Evolutionary conservation across 2,113 vertebrate species (phyloP).

Genomic region (Coreoperca whiteheadi): DNA sequence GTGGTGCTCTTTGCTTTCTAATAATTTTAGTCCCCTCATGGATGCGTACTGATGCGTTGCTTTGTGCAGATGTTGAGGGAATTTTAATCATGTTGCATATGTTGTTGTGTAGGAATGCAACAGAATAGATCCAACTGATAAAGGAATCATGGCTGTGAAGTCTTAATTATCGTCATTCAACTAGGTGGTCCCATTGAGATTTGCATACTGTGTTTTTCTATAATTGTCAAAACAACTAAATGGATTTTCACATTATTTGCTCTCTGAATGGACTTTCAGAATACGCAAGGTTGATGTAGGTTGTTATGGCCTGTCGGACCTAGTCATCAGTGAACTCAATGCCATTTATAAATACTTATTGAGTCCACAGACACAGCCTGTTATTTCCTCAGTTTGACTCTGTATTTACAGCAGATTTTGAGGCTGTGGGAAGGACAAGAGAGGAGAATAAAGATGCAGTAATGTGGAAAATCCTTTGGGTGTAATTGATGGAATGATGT

Average conservation of each 20-base stretch:
- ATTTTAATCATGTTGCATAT: constrained; percentile 16
- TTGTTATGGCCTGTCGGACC: neutral
- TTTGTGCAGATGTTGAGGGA: neutral
- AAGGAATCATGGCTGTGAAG: neutral
- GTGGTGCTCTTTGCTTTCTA: constrained; percentile 19
- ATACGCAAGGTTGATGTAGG: neutral
- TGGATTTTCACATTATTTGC: neutral
- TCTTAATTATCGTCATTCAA: neutral
- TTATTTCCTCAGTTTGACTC: neutral
- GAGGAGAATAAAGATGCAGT: constrained; percentile 21
- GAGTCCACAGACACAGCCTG: neutral
- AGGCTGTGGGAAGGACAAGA: constrained; percentile 3
- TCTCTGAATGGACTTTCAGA: neutral
- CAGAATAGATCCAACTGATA: neutral
- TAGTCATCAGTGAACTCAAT: constrained; percentile 12
- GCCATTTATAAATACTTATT: neutral
- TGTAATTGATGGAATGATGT: constrained; percentile 52
- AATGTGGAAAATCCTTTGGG: constrained; percentile 23
- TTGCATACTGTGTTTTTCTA: neutral
- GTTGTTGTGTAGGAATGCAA: neutral
- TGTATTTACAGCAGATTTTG: neutral
- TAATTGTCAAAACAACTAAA: neutral
- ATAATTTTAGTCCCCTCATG: constrained; percentile 30
- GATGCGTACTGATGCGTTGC: neutral
- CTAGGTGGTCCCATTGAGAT: neutral